Conservation (phyloP, 2,888 invertebrate genomes). For the Lasioglossum leucozonium region DNA sequence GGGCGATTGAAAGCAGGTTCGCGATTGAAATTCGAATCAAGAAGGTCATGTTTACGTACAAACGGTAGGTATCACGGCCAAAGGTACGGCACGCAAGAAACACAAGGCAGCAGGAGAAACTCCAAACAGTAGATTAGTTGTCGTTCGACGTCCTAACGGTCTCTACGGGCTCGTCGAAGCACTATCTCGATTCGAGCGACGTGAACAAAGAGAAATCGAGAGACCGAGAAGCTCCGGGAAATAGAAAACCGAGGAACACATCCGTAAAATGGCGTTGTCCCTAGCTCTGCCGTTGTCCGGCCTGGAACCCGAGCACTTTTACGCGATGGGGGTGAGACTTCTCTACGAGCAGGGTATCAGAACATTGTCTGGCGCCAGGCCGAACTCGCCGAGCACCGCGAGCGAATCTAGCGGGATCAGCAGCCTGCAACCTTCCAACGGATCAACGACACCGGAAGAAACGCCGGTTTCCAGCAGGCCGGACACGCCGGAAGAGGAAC, state of each 20-base stretch:
- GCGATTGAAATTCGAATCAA: slow-evolving; percentile 1
- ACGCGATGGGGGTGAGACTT: slow-evolving; percentile 85
- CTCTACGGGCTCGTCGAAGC: neutral
- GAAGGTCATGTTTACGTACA: slow-evolving; percentile 52
- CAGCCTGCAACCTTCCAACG: slow-evolving; percentile 86
- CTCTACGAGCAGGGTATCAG: slow-evolving; percentile 80
- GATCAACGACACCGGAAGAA: slow-evolving; percentile 80
- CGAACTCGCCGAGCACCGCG: slow-evolving; percentile 85
- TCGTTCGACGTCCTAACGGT: slow-evolving; percentile 65
- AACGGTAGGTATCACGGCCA: neutral
- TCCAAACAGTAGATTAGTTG: slow-evolving; percentile 54
- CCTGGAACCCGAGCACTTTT: slow-evolving; percentile 86
- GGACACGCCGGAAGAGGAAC: slow-evolving; percentile 56
- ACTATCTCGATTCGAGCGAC: neutral
- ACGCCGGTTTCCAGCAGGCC: slow-evolving; percentile 69
- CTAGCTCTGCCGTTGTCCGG: slow-evolving; percentile 87
- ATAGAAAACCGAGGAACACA: neutral
- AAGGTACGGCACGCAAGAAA: neutral
- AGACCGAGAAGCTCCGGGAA: too few species aligned
- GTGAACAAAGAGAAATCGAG: neutral
- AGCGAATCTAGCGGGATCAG: slow-evolving; percentile 88
- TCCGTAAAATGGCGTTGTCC: slow-evolving; percentile 86
- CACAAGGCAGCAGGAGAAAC: slow-evolving; percentile 19
- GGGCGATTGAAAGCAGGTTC: neutral
- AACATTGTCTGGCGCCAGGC: slow-evolving; percentile 75